phyloP scores from a whole-genome alignment of 2,797 vertebrate species.

The Scolopax bukidnonensis region DNA sequence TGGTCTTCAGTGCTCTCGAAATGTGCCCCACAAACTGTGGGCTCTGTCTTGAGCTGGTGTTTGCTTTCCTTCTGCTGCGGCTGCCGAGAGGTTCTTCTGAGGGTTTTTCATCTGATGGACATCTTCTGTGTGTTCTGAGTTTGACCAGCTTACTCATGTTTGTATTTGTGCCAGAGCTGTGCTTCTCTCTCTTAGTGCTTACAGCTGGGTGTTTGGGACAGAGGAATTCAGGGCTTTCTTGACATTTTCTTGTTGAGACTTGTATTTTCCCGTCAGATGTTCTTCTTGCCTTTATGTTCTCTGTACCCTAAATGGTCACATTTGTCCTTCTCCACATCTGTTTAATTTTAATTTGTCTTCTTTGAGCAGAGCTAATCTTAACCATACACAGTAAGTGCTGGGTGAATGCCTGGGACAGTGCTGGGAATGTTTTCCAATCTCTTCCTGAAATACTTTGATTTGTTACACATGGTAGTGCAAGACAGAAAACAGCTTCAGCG shows the following conservation, averaged over 20 bases:
- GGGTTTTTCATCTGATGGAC: neutral
- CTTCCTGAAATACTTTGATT: neutral
- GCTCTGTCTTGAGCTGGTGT: neutral
- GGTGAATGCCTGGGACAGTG: neutral
- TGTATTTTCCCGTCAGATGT: slow-evolving; percentile 21
- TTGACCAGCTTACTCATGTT: neutral
- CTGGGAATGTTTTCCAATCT: neutral
- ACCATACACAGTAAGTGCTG: neutral
- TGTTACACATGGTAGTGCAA: neutral
- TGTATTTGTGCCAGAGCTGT: neutral
- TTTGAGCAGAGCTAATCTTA: slow-evolving; percentile 12
- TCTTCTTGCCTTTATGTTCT: neutral
- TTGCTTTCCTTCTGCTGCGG: neutral
- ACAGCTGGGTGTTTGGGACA: neutral
- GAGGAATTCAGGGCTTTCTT: slow-evolving; percentile 16
- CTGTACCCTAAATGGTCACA: neutral
- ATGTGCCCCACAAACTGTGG: neutral
- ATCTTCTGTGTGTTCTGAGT: slow-evolving; percentile 1
- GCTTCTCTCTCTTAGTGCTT: neutral
- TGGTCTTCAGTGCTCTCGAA: neutral
- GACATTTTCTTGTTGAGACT: neutral
- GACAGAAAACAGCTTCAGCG: neutral
- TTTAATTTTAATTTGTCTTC: slow-evolving; percentile 6
- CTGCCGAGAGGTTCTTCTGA: neutral
- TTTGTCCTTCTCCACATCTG: neutral